These are phyloP conservation scores for Neosilurus hyrtlii DNA, from an alignment of 2,797 vertebrate genomes.

Conservation along the genomic window DNA sequence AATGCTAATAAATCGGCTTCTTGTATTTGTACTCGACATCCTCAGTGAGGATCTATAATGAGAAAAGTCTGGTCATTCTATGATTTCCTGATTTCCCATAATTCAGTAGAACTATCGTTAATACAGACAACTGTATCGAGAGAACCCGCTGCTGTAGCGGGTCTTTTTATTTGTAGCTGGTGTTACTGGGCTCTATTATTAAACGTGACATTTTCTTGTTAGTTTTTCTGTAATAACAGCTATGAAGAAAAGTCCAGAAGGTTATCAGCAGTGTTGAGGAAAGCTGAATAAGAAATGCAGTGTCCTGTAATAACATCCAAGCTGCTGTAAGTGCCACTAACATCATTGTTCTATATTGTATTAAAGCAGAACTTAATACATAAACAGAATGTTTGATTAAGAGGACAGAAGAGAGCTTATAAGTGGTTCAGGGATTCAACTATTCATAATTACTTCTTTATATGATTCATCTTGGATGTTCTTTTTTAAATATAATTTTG, in stretches of 20 bases:
- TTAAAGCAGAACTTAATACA: neutral
- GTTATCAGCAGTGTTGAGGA: neutral
- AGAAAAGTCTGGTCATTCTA: neutral
- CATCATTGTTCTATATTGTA: neutral
- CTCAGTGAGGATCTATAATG: conserved; percentile 40
- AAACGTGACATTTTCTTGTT: neutral
- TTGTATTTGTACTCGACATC: conserved; percentile 29
- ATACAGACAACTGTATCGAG: neutral
- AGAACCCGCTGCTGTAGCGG: neutral
- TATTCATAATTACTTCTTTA: neutral
- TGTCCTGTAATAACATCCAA: neutral
- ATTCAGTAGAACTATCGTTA: neutral
- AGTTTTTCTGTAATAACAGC: neutral
- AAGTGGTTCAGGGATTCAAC: neutral
- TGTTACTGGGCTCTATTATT: neutral
- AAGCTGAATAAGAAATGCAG: neutral
- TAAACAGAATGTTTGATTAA: neutral
- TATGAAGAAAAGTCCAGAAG: neutral
- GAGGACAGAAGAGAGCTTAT: neutral
- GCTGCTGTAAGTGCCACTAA: neutral
- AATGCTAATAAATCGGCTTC: neutral
- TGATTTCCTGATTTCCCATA: neutral
- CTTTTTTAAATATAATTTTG: neutral
- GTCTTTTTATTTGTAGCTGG: neutral
- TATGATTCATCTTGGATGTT: neutral